Evolutionary conservation across 2,888 invertebrate species (phyloP), one percentile per base, ranked within the genome.

Genomic region (Cylindroiulus punctatus): DNA sequence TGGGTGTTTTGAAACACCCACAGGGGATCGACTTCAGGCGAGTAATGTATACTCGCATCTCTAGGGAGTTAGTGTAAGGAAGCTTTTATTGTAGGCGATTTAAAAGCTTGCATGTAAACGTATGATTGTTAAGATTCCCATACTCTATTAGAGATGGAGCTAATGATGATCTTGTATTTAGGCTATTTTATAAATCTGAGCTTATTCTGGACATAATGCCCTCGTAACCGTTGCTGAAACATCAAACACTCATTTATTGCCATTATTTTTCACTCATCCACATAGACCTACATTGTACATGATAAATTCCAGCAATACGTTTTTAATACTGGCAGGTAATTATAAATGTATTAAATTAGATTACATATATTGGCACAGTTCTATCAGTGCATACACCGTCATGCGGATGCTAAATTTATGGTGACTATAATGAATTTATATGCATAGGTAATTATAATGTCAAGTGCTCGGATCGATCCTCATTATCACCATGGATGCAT

Each of bases 401-500:
- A 22, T 57, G 22, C 22, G 57, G 8, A 57, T 57, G 57, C 57
- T 57, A 22, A 22, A 57, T 57, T 57, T 19, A 57, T 57, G 57
- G 57, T 57, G 57, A 22, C 22, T 57, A 57, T 57, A 57, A 57
- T 57, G 57, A 57, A 57, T 57, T 57, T 57, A 57, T 57, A 57
- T 57, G 22, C 57, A 57, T 57, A 57, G 22, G 57, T 57, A 57
- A 57, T 57, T 57, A 57, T 57, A 57, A 57, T 22, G 57, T 57
- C 57, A 57, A 57, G 57, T 57, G 57, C 57, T 57, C 57, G 57
- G 57, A 57, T 57, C 57, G 57, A 57, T 57, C 22, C 22, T 57
- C 57, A 57, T 57, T 57, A 57, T 57, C 57, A 57, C 57, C 57
- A 57, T 57, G 57, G 57, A 57, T 57, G 57, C 57, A 57, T 22